Base-by-base conservation (phyloP, 2,113 vertebrate species). In the Chlorodrepanis virens region DNA sequence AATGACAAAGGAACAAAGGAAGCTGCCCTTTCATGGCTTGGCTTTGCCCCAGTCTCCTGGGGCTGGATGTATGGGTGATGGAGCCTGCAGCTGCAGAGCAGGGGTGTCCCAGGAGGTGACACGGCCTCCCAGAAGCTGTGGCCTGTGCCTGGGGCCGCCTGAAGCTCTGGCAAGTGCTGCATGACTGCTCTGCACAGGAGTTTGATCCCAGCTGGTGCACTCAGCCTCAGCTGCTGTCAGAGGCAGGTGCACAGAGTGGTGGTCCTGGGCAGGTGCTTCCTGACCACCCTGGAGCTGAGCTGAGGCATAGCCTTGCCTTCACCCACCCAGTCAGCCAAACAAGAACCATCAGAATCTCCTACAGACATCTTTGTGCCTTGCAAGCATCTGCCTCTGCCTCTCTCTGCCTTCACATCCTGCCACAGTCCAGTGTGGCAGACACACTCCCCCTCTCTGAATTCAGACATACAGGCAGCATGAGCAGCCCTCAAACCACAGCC, bases 171-270 rank as follows among this genome's bases (percentile, higher is more conserved):
- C 4, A 35, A 29, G 29, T 0, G 3, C 27, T 64, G 57, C 14
- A 2, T 1, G 14, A 10, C 10, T 7, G 31, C 63, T 77, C 42
- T 37, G 53, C 50, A 5, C 42, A 16, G 71, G 35, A 53, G 40
- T 50, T 56, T 57, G 57, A 20, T 65, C 40, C 27, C 0, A 1
- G 37, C 37, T 49, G 70, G 21, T 14, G 57, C 0, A 0, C n/a
- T 33, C 40, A 24, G 67, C 44, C 83, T 23, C 49, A 64, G 57
- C 67, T 69, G 76, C 64, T 53, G 37, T 5, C 74, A 78, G 78
- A 78, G 47, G n/a, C n/a, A 39, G 74, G n/a, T 21, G 14, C 45
- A 6, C 31, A n/a, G 24, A 1, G 52, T 28, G 78, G 22, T 59
- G 52, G 8, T 61, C 54, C 50, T 24, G 17, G 49, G 59, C 88